Percentiles rank a stretch among this genome's conserved stretches.
phyloP scores from a whole-genome alignment of 2,113 vertebrate genomes.

The Motacilla tschutschensis region DNA sequence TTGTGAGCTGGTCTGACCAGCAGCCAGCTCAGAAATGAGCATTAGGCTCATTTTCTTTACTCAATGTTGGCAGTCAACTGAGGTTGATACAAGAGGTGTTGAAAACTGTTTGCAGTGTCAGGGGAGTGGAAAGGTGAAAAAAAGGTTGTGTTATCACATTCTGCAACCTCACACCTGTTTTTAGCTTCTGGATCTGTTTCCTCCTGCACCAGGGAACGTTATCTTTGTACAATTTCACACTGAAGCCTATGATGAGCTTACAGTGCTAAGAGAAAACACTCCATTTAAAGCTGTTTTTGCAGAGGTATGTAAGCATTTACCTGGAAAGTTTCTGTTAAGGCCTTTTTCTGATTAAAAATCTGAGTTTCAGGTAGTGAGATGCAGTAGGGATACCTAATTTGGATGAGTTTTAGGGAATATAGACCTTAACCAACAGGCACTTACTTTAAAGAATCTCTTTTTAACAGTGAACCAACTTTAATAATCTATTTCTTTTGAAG shows the following conservation, averaged over 20 bases:
- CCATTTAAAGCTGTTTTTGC: background rate
- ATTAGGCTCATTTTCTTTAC: background rate
- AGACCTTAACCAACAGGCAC: background rate
- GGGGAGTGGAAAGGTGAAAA: constrained; percentile 5
- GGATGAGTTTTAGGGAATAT: background rate
- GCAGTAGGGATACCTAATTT: background rate
- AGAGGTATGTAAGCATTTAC: background rate
- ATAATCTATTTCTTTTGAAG: background rate
- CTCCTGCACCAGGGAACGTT: background rate
- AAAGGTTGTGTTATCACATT: constrained; percentile 10
- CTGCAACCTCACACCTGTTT: background rate
- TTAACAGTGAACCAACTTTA: background rate
- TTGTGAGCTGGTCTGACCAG: constrained; percentile 41
- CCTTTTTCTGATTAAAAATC: background rate
- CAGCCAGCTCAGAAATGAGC: background rate
- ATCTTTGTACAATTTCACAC: background rate
- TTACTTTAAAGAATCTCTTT: background rate
- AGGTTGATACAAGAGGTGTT: constrained; percentile 13
- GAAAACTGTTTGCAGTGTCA: constrained; percentile 33
- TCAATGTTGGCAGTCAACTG: background rate
- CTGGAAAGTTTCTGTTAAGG: background rate
- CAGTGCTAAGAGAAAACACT: background rate
- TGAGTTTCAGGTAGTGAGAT: background rate
- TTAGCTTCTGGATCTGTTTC: background rate
- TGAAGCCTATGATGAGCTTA: background rate